Base-by-base conservation (phyloP, 2,113 vertebrate genomes). In the Caranx ignobilis region DNA sequence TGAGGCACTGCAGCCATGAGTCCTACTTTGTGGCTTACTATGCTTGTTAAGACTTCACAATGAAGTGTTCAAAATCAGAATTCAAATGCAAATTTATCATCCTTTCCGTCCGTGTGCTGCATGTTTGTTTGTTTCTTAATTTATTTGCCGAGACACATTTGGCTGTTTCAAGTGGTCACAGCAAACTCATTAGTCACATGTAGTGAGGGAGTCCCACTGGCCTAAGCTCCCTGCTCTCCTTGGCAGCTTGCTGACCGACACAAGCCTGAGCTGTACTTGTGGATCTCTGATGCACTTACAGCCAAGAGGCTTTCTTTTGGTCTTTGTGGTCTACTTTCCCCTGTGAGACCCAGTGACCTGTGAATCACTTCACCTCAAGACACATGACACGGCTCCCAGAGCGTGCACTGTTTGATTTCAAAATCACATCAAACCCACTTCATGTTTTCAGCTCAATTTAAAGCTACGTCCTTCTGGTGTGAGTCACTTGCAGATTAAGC, bases 261-360 rank as follows among this genome's bases (percentile, higher is more conserved):
- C 57, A 54, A 61, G 47, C 55, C 43, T 71, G 13, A 55, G 45
- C 43, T 56, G 65, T 35, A 50, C 70, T 66, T 62, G 65, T 57
- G 15, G 50, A 69, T 66, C 67, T 52, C 65, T 50, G 64, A 71
- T 64, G 75, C 34, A 41, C 64, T 71, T 75, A 61, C 0, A 60
- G 37, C 67, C 56, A 52, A 80, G 62, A 73, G 39, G 83, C 83
- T 80, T 77, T 66, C 19, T 71, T 71, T 54, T 71, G 31, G 50
- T 11, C 18, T 75, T 8, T 55, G 47, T 12, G 16, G 7, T 70
- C 19, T 34, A 69, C 83, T 81, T 81, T 77, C 55, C 11, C 77
- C 2, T 13, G 7, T 26, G 37, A 59, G 64, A 45, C 65, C 71
- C 0, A 5, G 21, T 63, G 67, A 71, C 41, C 71, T 18, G 50